Conservation (phyloP, 2,113 vertebrate species). For the Boulengeromyrus knoepffleri region DNA sequence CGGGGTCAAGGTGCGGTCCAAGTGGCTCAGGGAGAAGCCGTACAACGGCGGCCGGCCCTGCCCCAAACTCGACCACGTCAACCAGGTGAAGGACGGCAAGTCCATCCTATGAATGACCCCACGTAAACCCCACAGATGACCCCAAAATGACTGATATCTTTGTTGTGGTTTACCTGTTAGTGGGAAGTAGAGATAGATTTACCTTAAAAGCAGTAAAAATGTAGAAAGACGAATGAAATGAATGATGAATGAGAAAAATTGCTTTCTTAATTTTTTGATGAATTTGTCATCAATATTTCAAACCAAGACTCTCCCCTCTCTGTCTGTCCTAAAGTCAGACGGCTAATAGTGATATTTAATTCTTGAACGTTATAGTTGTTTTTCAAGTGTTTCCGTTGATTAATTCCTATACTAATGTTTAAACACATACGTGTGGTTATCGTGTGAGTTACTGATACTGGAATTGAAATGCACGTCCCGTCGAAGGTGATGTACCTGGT, state of each 20-base stretch:
- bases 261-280: not conserved
- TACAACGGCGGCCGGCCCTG: slow-evolving; percentile 94
- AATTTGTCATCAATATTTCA: not conserved
- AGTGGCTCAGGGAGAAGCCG: slow-evolving; percentile 96
- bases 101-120: not conserved
- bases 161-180: not conserved
- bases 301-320: not conserved
- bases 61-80: slow-evolving; percentile 91
- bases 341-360: not conserved
- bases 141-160: not conserved
- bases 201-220: not conserved
- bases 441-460: not conserved
- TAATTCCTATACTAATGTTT: not conserved
- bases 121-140: not conserved
- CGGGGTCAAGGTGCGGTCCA: slow-evolving; percentile 93
- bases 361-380: not conserved
- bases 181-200: not conserved
- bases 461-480: not conserved
- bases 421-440: not conserved
- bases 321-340: not conserved
- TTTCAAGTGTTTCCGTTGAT: not conserved
- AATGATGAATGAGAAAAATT: not conserved
- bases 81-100: slow-evolving; percentile 70
- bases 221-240: not conserved
- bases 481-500: not conserved